Evolutionary conservation across 2,797 vertebrate genomes (phyloP).

Genomic region (Pangasius larnaudii): DNA sequence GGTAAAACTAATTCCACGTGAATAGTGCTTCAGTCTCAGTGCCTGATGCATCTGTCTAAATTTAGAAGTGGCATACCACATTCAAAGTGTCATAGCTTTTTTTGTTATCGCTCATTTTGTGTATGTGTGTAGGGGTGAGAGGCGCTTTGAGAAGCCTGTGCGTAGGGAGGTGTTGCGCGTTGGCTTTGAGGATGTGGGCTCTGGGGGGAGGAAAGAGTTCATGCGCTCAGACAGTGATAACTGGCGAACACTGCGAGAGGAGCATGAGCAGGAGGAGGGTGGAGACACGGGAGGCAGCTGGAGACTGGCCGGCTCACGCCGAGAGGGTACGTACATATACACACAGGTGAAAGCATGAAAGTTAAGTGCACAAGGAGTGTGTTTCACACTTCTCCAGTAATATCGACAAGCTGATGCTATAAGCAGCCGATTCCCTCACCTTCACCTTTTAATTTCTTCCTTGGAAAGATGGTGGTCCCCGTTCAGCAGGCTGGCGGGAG

Average conservation of each 20-base stretch:
- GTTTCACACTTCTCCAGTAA: neutral
- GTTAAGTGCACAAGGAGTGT: neutral
- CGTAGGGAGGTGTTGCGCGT: slow-evolving; percentile 85
- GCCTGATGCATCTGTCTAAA: neutral
- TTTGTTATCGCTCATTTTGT: neutral
- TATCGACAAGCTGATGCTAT: neutral
- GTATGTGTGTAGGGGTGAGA: slow-evolving; percentile 80
- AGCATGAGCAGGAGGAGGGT: slow-evolving; percentile 85
- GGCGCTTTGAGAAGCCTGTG: slow-evolving; percentile 88
- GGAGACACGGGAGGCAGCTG: slow-evolving; percentile 76
- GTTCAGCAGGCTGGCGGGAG: slow-evolving; percentile 91
- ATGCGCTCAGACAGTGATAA: slow-evolving; percentile 93
- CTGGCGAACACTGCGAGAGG: slow-evolving; percentile 89
- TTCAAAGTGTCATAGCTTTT: neutral
- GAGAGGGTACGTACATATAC: slow-evolving; percentile 75
- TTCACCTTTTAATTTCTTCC: neutral
- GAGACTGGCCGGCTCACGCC: slow-evolving; percentile 77
- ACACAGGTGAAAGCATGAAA: slow-evolving; percentile 3
- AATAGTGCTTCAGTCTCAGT: neutral
- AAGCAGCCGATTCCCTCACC: neutral
- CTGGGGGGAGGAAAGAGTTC: slow-evolving; percentile 82
- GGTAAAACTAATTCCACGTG: neutral
- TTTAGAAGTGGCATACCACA: slow-evolving; percentile 11
- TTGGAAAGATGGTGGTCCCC: slow-evolving; percentile 80
- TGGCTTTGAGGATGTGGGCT: slow-evolving; percentile 81